Evolutionary conservation across 2,888 invertebrate genomes (phyloP).

Genomic region (Erebia ligea): DNA sequence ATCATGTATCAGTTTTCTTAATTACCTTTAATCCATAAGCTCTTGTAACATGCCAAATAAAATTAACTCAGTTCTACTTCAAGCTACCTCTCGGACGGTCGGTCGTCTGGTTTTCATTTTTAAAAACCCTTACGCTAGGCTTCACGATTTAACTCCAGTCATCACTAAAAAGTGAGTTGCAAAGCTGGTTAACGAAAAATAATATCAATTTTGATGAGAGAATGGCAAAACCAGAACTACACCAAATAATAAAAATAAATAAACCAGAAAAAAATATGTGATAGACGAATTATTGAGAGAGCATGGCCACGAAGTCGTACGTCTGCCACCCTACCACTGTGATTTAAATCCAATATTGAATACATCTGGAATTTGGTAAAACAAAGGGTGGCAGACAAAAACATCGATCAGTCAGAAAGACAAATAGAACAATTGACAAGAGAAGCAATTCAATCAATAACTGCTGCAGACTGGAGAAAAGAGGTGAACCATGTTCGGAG

Average conservation of each 20-base stretch:
- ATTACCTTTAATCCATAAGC: too few relatives aligned
- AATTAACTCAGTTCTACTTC: too few relatives aligned
- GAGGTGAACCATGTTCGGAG: conserved; percentile 39
- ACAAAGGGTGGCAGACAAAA: conserved; percentile 44
- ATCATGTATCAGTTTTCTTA: too few relatives aligned
- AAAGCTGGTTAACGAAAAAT: not conserved
- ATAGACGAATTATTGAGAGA: too few relatives aligned
- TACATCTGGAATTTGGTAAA: not conserved
- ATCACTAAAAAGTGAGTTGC: too few relatives aligned
- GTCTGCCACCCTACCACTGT: not conserved
- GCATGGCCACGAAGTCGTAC: too few relatives aligned
- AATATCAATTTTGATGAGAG: not conserved
- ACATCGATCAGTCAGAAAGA: conserved; percentile 44
- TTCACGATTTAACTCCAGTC: too few relatives aligned
- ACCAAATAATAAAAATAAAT: not conserved
- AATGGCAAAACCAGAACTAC: not conserved
- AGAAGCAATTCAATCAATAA: conserved; percentile 40
- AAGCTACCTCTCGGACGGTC: too few relatives aligned
- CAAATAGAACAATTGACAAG: conserved; percentile 43
- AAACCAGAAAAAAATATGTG: not conserved
- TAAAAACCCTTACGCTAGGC: too few relatives aligned
- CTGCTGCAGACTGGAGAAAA: conserved; percentile 41
- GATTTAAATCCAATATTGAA: conserved; percentile 1
- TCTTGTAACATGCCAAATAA: too few relatives aligned
- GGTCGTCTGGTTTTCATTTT: too few relatives aligned